Base-by-base conservation (phyloP, 2,888 invertebrate genomes). In the Chorisops tibialis region DNA sequence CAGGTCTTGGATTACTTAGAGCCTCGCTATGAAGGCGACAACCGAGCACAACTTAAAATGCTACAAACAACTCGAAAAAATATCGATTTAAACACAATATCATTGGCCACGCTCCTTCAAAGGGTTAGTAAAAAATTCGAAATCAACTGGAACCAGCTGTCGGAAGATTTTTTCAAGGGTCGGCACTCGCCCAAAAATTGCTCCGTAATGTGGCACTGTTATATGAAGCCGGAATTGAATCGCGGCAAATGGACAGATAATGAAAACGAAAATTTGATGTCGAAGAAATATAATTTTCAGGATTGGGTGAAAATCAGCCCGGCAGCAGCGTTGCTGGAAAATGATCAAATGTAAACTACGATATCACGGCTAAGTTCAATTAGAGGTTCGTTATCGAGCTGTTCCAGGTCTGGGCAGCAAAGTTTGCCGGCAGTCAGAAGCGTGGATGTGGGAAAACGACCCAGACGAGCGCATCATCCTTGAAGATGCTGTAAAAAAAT, bases 221-320 rank as follows among this genome's bases (percentile, higher is more conserved):
- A 84, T 70, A 73, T 89, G 49, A 86, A 87, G 72, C 89, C 90
- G 0, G 74, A 80, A 14, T 80, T 89, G 14, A 88, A 85, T 66
- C 88, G 84, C 49, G 69, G 68, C 2, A 69, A 71, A 5, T 87
- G 86, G 85, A 78, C 78, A 0, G 66, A 68, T 1, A 72, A 76
- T 11, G 87, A 87, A 72, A 81, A 83, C 59, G 63, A 68, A 0
- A 69, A 71, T 22, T 69, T 87, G 18, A 68, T 75, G 14, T 49
- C 67, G 5, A 70, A 73, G 48, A 69, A 71, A 70, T 67, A 82
- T 65, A 76, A 81, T 0, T 75, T 72, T 65, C 83, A 87, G 72
- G 79, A 89, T 70, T 91, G 91, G 91, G 82, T 84, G 39, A 61
- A 68, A 1, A 86, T 91, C 61, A 85, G 89, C 0, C 63, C n/a